A percentile compares a stretch with the other conserved stretches of the same genome.
phyloP scores from a whole-genome alignment of 2,113 vertebrate genomes.

The Larimichthys crocea region DNA sequence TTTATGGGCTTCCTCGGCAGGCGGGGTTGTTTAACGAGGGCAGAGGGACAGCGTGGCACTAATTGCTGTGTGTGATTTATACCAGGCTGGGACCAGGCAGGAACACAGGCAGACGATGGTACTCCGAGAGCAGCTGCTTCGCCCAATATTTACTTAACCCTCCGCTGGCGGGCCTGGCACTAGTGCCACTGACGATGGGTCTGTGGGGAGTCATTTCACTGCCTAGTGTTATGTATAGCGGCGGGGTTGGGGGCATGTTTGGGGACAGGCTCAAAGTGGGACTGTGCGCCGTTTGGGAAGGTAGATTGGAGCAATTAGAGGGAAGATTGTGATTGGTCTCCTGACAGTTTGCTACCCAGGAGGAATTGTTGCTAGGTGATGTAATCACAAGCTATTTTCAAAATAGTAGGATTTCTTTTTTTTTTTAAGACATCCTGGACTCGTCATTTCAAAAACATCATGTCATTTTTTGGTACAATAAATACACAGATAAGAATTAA shows the following conservation, averaged over 20 bases:
- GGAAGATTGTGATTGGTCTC: conserved; percentile 62
- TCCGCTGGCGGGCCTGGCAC: conserved; percentile 77
- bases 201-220: conserved; percentile 72
- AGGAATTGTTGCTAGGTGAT: conserved; percentile 61
- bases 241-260: conserved; percentile 49
- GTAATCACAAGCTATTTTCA: conserved; percentile 30
- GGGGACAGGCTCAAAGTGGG: conserved; percentile 52
- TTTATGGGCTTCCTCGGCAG: conserved; percentile 67
- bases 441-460: not conserved
- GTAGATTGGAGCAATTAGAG: conserved; percentile 76
- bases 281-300: conserved; percentile 41
- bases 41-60: conserved; percentile 73
- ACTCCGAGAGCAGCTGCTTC: conserved; percentile 81
- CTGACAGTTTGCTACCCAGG: conserved; percentile 53
- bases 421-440: not conserved
- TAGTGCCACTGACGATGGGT: conserved; percentile 62
- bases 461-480: not conserved
- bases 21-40: conserved; percentile 77
- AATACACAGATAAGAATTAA: not conserved
- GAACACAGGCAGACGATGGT: conserved; percentile 72
- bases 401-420: not conserved
- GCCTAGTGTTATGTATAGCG: conserved; percentile 65
- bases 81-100: conserved; percentile 72
- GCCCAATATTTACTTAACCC: conserved; percentile 85
- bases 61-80: conserved; percentile 84